Percentiles rank a stretch among this genome's conserved stretches.
Conservation (phyloP, 2,888 invertebrate genomes). For the Archips xylosteana region DNA sequence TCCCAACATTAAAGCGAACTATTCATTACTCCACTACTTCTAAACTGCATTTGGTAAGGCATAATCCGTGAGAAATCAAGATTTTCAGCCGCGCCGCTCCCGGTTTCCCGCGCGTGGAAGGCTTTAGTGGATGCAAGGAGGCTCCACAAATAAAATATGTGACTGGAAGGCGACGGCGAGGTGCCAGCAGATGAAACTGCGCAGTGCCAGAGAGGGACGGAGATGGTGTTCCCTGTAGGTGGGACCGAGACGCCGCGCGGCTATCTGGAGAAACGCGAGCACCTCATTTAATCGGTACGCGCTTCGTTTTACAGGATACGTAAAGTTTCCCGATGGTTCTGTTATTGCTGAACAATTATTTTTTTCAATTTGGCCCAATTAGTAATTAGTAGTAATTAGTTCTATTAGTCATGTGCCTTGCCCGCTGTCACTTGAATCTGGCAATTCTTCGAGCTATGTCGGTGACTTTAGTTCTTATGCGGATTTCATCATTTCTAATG, state of each 20-base stretch:
- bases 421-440: too few relatives aligned
- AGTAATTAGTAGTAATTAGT: too few relatives aligned
- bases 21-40: constrained; percentile 60
- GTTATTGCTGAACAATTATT: neutral
- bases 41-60: constrained; percentile 21
- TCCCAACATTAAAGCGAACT: constrained; percentile 64
- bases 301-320: constrained; percentile 81
- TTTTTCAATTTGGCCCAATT: neutral
- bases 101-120: constrained; percentile 66
- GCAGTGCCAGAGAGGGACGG: constrained; percentile 68
- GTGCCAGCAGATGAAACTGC: constrained; percentile 82
- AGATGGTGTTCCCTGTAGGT: constrained; percentile 47
- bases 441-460: too few relatives aligned
- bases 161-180: constrained; percentile 84
- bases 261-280: constrained; percentile 85
- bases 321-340: constrained; percentile 74
- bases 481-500: too few relatives aligned
- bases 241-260: constrained; percentile 63
- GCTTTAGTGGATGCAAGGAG: constrained; percentile 83
- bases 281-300: constrained; percentile 85
- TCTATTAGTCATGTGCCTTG: too few relatives aligned
- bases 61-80: constrained; percentile 37
- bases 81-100: constrained; percentile 47
- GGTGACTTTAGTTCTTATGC: too few relatives aligned
- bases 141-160: constrained; percentile 85